These are phyloP conservation scores for Coelogynopora nodosa DNA, from an alignment of 2,888 invertebrate genomes.

Conservation along the genomic window DNA sequence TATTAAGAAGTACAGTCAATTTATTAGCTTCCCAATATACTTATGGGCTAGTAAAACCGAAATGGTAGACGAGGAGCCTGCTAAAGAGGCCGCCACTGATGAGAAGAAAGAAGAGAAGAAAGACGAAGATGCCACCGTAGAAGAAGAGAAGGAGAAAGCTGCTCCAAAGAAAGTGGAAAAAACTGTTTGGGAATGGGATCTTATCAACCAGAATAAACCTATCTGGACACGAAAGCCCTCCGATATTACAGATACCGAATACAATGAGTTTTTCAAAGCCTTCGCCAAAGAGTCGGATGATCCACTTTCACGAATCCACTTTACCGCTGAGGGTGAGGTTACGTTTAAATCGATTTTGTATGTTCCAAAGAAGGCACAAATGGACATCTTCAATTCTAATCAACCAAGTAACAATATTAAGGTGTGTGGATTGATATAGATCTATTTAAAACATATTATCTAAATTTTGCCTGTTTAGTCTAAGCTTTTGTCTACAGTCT, in stretches of 20 bases:
- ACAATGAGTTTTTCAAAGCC: slow-evolving; percentile 88
- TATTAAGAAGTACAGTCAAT: slow-evolving; percentile 96
- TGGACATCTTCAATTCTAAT: slow-evolving; percentile 3
- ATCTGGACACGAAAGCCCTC: slow-evolving; percentile 90
- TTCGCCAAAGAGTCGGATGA: slow-evolving; percentile 82
- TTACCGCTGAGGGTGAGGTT: slow-evolving; percentile 97
- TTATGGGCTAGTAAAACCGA: slow-evolving; percentile 79
- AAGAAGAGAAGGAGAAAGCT: neutral
- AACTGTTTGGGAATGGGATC: slow-evolving; percentile 95
- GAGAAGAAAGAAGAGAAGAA: slow-evolving; percentile 70
- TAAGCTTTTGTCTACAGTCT: neutral
- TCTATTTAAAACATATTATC: neutral
- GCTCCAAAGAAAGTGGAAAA: slow-evolving; percentile 76
- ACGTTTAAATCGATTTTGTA: slow-evolving; percentile 93
- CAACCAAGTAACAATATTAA: neutral
- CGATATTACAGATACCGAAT: slow-evolving; percentile 82
- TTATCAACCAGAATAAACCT: slow-evolving; percentile 92
- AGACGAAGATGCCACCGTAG: slow-evolving; percentile 91
- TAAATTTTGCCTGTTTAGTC: neutral
- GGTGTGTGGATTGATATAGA: no score
- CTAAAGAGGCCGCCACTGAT: slow-evolving; percentile 65
- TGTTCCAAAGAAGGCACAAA: slow-evolving; percentile 67
- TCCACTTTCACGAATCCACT: slow-evolving; percentile 83
- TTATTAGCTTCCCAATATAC: slow-evolving; percentile 97
- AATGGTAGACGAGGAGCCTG: slow-evolving; percentile 65